Conservation (phyloP, 2,888 invertebrate genomes). For the Heteromurus nitidus region DNA sequence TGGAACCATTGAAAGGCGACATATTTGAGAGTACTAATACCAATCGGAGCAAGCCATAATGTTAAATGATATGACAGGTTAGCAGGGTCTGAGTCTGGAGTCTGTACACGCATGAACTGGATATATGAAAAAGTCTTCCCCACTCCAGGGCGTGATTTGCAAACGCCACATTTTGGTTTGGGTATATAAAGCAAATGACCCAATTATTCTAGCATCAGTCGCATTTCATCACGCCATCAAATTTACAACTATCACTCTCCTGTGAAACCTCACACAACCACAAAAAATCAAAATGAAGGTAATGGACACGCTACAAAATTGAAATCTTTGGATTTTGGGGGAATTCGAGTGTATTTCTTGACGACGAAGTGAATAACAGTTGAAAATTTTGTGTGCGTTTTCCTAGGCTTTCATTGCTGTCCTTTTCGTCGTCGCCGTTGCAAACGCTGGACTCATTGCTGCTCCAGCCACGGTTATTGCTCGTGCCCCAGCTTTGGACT, state of each 20-base stretch:
- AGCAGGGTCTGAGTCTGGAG: not conserved
- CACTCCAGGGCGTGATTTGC: constrained; percentile 19
- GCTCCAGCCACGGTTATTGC: constrained; percentile 73
- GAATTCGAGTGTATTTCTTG: not conserved
- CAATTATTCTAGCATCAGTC: constrained; percentile 6
- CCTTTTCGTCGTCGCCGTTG: constrained; percentile 61
- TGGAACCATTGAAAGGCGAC: not conserved
- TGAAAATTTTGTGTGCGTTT: constrained; percentile 2
- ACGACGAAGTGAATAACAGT: not conserved
- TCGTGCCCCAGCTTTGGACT: constrained; percentile 77
- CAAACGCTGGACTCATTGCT: constrained; percentile 56
- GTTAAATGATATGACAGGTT: not conserved
- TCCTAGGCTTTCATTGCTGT: constrained; percentile 59
- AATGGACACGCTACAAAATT: not conserved
- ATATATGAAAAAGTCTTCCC: not conserved
- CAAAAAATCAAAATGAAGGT: constrained; percentile 41
- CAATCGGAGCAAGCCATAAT: not conserved
- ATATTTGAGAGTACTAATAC: not conserved
- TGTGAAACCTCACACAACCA: constrained; percentile 14
- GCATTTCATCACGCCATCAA: constrained; percentile 31
- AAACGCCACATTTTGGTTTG: not conserved
- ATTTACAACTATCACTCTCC: constrained; percentile 6
- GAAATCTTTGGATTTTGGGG: not conserved
- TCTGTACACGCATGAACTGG: not conserved
- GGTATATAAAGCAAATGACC: constrained; percentile 38